phyloP scores from a whole-genome alignment of 2,888 invertebrate species.

The Sphinx pinastri region DNA sequence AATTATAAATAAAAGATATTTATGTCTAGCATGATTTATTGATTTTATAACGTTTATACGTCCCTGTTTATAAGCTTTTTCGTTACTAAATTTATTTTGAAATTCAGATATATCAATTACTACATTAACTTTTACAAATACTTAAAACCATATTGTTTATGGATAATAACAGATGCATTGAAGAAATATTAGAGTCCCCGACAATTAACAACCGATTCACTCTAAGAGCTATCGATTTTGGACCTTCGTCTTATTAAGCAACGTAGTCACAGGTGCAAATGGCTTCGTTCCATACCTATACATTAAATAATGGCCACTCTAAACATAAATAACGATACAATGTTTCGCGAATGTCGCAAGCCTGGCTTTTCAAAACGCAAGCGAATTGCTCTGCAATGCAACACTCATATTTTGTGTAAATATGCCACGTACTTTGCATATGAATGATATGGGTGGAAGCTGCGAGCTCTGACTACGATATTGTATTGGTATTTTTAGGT shows the following conservation, averaged over 20 bases:
- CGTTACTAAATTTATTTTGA: too few species aligned
- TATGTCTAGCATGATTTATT: too few species aligned
- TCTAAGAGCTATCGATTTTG: not conserved
- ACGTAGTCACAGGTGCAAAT: not conserved
- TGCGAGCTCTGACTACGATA: not conserved
- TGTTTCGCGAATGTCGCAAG: not conserved
- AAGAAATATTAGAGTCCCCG: too few species aligned
- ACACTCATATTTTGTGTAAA: slow-evolving; percentile 10
- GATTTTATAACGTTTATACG: too few species aligned
- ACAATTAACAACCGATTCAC: too few species aligned
- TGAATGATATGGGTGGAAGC: slow-evolving; percentile 3
- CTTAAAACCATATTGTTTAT: too few species aligned
- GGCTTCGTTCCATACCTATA: not conserved
- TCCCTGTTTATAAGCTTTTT: too few species aligned
- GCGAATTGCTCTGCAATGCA: slow-evolving; percentile 11
- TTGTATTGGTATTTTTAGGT: not conserved
- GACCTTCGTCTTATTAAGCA: not conserved
- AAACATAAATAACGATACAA: not conserved
- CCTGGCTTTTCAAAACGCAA: not conserved
- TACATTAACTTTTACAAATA: too few species aligned
- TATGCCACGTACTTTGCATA: not conserved
- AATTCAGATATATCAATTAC: too few species aligned
- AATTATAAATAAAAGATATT: too few species aligned
- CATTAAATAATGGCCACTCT: not conserved
- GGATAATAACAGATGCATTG: too few species aligned